Percentiles rank a stretch among this genome's conserved stretches.
phyloP scores from a whole-genome alignment of 2,113 vertebrate genomes.

The Donacobius atricapilla region DNA sequence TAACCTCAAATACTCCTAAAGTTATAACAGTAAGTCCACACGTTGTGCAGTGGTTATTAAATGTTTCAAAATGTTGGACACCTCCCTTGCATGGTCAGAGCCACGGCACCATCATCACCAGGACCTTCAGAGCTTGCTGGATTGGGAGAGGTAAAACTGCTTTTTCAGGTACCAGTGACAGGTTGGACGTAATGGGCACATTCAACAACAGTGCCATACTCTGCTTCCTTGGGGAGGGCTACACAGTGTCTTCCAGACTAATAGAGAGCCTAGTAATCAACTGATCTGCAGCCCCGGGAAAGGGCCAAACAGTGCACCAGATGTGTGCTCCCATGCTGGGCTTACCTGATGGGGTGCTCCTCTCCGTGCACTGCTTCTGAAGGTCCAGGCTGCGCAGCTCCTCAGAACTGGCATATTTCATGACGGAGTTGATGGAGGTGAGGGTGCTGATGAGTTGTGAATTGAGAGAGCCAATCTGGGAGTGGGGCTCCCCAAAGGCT shows the following conservation, averaged over 20 bases:
- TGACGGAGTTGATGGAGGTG: conserved; percentile 88
- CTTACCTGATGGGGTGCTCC: conserved; percentile 56
- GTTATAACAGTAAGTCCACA: neutral
- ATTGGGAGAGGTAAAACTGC: neutral
- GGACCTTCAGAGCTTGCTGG: neutral
- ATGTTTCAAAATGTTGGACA: neutral
- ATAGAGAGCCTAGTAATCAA: accelerated
- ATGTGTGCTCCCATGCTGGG: accelerated
- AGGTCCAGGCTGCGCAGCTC: conserved; percentile 75
- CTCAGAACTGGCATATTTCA: conserved; percentile 86
- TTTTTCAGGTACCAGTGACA: neutral
- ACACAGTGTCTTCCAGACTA: neutral
- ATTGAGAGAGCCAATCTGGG: conserved; percentile 93
- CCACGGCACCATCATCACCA: neutral
- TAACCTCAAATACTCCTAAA: neutral
- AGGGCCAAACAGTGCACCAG: accelerated
- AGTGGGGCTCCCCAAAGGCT: conserved; percentile 89
- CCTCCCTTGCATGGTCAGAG: neutral
- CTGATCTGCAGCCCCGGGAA: neutral
- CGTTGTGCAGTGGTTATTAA: neutral
- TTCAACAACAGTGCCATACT: accelerated
- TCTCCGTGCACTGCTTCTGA: conserved; percentile 55
- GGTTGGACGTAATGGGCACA: accelerated
- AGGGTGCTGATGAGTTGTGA: conserved; percentile 92
- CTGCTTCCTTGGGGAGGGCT: neutral